These are phyloP conservation scores for Chloroceryle aenea DNA, from an alignment of 2,113 vertebrate genomes.

Conservation along the genomic window DNA sequence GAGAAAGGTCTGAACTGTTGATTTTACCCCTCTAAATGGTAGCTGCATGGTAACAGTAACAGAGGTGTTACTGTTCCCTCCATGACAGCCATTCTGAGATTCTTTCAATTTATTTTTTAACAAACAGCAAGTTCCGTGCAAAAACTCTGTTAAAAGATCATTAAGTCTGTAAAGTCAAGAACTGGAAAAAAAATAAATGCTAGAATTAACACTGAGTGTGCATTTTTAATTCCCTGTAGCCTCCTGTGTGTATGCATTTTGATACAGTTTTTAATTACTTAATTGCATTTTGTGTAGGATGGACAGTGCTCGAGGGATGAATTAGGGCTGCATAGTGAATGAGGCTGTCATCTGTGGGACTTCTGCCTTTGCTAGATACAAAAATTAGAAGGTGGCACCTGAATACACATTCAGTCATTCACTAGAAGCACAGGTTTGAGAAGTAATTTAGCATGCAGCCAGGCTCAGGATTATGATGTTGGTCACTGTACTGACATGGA, in stretches of 20 bases:
- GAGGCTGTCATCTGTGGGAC: not conserved
- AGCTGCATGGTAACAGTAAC: not conserved
- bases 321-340: not conserved
- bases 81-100: not conserved
- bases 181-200: not conserved
- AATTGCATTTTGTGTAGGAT: not conserved
- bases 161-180: not conserved
- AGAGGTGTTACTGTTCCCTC: not conserved
- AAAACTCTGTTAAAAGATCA: not conserved
- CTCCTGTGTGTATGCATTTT: not conserved
- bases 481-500: not conserved
- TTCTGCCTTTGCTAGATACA: not conserved
- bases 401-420: not conserved
- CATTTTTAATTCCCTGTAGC: not conserved
- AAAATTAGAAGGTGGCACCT: not conserved
- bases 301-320: not conserved
- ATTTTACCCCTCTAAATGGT: not conserved
- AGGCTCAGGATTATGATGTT: not conserved
- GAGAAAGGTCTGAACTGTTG: not conserved
- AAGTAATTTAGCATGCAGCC: not conserved
- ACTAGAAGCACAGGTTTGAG: not conserved
- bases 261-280: conserved; percentile 16
- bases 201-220: not conserved
- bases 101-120: not conserved
- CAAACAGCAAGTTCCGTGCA: not conserved